phyloP scores from a whole-genome alignment of 1,140 invertebrate genomes.

The Contarinia nasturtii region DNA sequence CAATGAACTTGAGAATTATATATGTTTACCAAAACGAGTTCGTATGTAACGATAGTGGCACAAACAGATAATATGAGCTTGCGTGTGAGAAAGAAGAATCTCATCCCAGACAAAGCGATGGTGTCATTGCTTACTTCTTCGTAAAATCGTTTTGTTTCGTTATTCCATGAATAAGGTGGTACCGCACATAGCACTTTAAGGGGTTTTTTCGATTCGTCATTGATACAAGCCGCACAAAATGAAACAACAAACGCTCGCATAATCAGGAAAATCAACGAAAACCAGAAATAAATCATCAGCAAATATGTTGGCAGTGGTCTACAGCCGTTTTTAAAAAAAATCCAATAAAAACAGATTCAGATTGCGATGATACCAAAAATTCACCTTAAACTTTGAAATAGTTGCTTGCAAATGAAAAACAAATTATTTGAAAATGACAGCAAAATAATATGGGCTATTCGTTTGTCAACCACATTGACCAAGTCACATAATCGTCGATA shows the following conservation, averaged over 20 bases:
- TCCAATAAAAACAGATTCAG: too few relatives aligned
- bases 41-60: too few relatives aligned
- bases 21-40: too few relatives aligned
- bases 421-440: constrained; percentile 42
- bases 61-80: too few relatives aligned
- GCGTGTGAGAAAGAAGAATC: constrained; percentile 19
- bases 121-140: constrained; percentile 35
- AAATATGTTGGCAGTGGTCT: constrained; percentile 15
- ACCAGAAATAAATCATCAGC: constrained; percentile 33
- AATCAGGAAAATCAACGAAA: constrained; percentile 37
- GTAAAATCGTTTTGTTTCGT: constrained; percentile 36
- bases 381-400: constrained; percentile 31
- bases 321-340: background rate
- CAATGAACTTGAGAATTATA: too few relatives aligned
- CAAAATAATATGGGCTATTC: constrained; percentile 31
- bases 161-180: constrained; percentile 30
- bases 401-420: constrained; percentile 43
- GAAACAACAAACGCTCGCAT: constrained; percentile 34
- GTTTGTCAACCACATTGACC: constrained; percentile 28
- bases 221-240: constrained; percentile 34
- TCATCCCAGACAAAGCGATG: constrained; percentile 35
- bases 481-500: constrained; percentile 29
- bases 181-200: constrained; percentile 33
- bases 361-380: too few relatives aligned
- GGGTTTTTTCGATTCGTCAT: constrained; percentile 37